A percentile compares a stretch with the other conserved stretches of the same genome.
phyloP scores from a whole-genome alignment of 2,797 vertebrate species.

The Rhadinocentrus ornatus region DNA sequence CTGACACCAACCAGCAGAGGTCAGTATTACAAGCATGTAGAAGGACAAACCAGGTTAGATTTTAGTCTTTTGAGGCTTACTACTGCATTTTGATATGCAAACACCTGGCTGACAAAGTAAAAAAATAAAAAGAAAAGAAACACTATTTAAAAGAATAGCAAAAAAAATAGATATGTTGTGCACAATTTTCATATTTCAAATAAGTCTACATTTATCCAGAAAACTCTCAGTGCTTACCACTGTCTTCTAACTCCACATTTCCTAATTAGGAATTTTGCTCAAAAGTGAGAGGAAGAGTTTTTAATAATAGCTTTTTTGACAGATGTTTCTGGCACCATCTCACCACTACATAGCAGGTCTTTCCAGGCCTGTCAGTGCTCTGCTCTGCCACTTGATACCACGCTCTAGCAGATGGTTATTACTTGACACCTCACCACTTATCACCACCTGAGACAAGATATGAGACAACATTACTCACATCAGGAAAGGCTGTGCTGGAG shows the following conservation, averaged over 20 bases:
- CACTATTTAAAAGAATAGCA: no score
- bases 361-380: slow-evolving; percentile 21
- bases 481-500: slow-evolving; percentile 14
- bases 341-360: slow-evolving; percentile 23
- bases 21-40: slow-evolving; percentile 17
- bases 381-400: slow-evolving; percentile 50
- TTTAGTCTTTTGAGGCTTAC: not conserved
- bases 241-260: not conserved
- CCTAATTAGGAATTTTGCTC: not conserved
- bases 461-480: slow-evolving; percentile 21
- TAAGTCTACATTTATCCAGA: not conserved
- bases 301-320: slow-evolving; percentile 15
- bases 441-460: slow-evolving; percentile 50
- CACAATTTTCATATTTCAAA: not conserved
- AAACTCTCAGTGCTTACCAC: not conserved
- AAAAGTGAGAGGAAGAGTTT: not conserved
- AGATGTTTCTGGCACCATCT: slow-evolving; percentile 30
- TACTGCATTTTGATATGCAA: not conserved
- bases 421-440: slow-evolving; percentile 51
- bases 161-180: not conserved
- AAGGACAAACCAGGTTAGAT: not conserved
- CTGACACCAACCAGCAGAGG: slow-evolving; percentile 51
- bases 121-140: no score
- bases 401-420: slow-evolving; percentile 46
- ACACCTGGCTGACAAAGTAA: not conserved